A percentile compares a stretch with the other conserved stretches of the same genome.
phyloP scores from a whole-genome alignment of 2,888 invertebrate genomes.

The Rhorus exstirpatorius region DNA sequence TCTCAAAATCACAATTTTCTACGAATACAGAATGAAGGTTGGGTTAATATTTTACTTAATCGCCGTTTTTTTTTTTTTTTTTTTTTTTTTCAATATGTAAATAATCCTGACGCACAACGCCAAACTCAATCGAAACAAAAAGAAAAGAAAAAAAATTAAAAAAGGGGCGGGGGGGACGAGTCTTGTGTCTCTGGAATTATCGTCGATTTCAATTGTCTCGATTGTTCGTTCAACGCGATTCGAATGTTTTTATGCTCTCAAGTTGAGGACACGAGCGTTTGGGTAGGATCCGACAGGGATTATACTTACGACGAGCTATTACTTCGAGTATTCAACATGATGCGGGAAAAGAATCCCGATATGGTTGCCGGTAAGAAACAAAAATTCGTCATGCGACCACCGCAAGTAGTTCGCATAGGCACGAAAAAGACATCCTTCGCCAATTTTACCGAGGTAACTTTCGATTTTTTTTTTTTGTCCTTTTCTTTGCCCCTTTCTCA shows the following conservation, averaged over 20 bases:
- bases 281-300: slow-evolving; percentile 95
- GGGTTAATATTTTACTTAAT: too few relatives aligned
- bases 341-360: slow-evolving; percentile 99
- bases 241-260: slow-evolving; percentile 62
- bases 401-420: slow-evolving; percentile 98
- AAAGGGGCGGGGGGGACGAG: too few relatives aligned
- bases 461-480: too few relatives aligned
- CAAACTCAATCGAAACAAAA: too few relatives aligned
- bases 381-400: slow-evolving; percentile 99
- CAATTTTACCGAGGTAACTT: slow-evolving; percentile 97
- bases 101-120: too few relatives aligned
- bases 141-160: too few relatives aligned
- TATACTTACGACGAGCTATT: slow-evolving; percentile 99
- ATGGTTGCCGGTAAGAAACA: slow-evolving; percentile 99
- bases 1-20: too few relatives aligned
- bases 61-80: too few relatives aligned
- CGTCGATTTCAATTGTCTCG: too few relatives aligned
- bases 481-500: slow-evolving; percentile 18
- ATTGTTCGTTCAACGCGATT: background rate
- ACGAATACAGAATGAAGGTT: too few relatives aligned
- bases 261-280: slow-evolving; percentile 92
- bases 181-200: too few relatives aligned
- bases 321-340: slow-evolving; percentile 98
- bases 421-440: slow-evolving; percentile 99
- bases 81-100: too few relatives aligned